A percentile compares a stretch with the other conserved stretches of the same genome.
Evolutionary conservation across 2,113 vertebrate species (phyloP).

Genomic region (Anguilla japonica): DNA sequence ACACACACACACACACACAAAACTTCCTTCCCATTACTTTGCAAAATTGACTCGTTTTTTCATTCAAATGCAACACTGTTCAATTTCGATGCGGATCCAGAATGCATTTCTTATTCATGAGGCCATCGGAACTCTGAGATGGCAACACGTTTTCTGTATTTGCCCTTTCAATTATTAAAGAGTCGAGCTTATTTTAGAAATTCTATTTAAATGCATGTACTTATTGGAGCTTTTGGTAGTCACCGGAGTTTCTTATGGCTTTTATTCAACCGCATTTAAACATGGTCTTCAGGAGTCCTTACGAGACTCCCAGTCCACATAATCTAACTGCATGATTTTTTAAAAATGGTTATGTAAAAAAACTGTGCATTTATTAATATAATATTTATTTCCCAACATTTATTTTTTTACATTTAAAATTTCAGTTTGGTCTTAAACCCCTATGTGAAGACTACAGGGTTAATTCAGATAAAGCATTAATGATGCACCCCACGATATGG

Average conservation of each 20-base stretch:
- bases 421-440: background rate
- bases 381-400: background rate
- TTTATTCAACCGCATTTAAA: background rate
- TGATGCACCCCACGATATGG: too few species aligned
- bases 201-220: background rate
- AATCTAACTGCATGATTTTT: too few species aligned
- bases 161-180: conserved; percentile 62
- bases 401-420: background rate
- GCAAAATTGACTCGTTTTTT: background rate
- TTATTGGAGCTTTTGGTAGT: background rate
- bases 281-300: background rate
- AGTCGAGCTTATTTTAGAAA: conserved; percentile 31
- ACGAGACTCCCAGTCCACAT: background rate
- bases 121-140: conserved; percentile 50
- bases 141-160: conserved; percentile 53
- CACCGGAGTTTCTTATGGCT: too few species aligned
- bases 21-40: background rate
- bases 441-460: too few species aligned
- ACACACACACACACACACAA: background rate
- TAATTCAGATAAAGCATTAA: too few species aligned
- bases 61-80: conserved; percentile 37
- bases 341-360: too few species aligned
- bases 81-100: conserved; percentile 50
- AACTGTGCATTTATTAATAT: background rate
- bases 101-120: conserved; percentile 60